Percentiles rank a stretch among this genome's conserved stretches.
Conservation (phyloP, 1,140 invertebrate species). For the Drosophila subobscura region DNA sequence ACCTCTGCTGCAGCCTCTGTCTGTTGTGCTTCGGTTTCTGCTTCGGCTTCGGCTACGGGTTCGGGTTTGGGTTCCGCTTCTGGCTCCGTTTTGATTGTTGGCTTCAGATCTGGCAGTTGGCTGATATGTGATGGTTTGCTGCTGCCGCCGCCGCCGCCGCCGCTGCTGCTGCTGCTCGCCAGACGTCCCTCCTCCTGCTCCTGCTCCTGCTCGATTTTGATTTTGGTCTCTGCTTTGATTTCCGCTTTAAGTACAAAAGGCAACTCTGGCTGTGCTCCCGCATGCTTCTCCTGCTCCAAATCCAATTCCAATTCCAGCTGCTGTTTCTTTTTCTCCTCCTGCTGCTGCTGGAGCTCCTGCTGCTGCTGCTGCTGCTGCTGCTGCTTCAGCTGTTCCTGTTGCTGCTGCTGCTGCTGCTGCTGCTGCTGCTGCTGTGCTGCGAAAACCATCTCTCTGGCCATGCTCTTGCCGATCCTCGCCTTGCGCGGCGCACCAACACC, state of each 20-base stretch:
- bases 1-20: not conserved
- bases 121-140: conserved; percentile 54
- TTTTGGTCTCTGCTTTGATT: conserved; percentile 83
- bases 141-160: no score
- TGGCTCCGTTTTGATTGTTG: conserved; percentile 74
- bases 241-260: conserved; percentile 81
- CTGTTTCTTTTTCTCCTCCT: conserved; percentile 3
- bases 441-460: conserved; percentile 85
- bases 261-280: conserved; percentile 48
- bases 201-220: conserved; percentile 82
- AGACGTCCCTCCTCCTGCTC: conserved; percentile 68
- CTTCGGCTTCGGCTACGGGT: not conserved
- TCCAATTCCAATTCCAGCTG: conserved; percentile 31
- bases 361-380: conserved; percentile 41
- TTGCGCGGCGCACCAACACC: conserved; percentile 77
- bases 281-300: conserved; percentile 7
- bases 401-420: conserved; percentile 16
- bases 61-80: conserved; percentile 28
- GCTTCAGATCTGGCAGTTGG: conserved; percentile 81
- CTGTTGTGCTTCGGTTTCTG: not conserved
- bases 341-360: conserved; percentile 17
- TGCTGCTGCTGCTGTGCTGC: conserved; percentile 56
- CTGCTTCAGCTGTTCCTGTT: conserved; percentile 12
- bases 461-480: conserved; percentile 88
- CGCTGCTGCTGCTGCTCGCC: conserved; percentile 3